These are phyloP conservation scores for Sebastes kiyomatsui DNA, from an alignment of 2,797 vertebrate species.

Conservation along the genomic window DNA sequence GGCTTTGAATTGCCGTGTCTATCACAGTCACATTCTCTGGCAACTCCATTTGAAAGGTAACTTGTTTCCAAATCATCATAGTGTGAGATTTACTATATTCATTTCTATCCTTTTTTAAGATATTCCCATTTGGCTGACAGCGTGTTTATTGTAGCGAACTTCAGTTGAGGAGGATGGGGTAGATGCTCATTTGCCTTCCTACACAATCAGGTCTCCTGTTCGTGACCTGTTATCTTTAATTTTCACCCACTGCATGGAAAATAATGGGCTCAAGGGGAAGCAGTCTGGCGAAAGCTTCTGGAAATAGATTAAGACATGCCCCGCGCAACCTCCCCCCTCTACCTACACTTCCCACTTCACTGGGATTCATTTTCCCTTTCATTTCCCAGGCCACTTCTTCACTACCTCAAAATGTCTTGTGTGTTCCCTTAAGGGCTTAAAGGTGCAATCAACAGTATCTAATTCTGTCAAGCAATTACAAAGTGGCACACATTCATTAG, in stretches of 20 bases:
- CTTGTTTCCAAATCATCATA: conserved; percentile 8
- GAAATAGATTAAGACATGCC: conserved; percentile 79
- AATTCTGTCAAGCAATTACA: conserved; percentile 46
- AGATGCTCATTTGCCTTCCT: conserved; percentile 54
- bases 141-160: conserved; percentile 18
- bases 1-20: conserved; percentile 21
- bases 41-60: conserved; percentile 28
- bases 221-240: conserved; percentile 73
- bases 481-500: conserved; percentile 9
- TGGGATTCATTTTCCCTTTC: conserved; percentile 76
- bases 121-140: conserved; percentile 1
- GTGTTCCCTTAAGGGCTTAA: conserved; percentile 28
- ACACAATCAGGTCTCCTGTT: conserved; percentile 50
- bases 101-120: conserved; percentile 26
- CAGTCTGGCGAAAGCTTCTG: conserved; percentile 69
- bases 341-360: conserved; percentile 61
- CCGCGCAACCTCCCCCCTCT: conserved; percentile 55
- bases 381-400: conserved; percentile 72
- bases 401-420: conserved; percentile 40
- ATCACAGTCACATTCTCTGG: conserved; percentile 6
- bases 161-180: neutral
- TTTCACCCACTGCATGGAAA: conserved; percentile 61
- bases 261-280: conserved; percentile 70
- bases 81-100: conserved; percentile 9
- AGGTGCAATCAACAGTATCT: conserved; percentile 40